Evolutionary conservation across 2,888 invertebrate species (phyloP).

Genomic region (Nesidiocoris tenuis): DNA sequence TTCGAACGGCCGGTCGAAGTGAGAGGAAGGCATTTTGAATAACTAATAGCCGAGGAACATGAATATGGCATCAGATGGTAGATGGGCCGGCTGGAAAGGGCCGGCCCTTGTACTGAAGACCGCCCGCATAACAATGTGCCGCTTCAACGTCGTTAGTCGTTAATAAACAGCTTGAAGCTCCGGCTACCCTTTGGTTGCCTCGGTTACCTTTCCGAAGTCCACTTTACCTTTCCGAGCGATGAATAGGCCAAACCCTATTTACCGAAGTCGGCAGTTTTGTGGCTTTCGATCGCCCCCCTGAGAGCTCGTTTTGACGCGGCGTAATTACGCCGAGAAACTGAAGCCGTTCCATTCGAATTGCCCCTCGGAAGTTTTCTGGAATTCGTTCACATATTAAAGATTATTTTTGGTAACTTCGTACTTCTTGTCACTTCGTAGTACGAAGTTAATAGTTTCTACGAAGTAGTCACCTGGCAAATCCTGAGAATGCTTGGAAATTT

Average conservation of each 20-base stretch:
- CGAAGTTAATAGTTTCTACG: too few species aligned
- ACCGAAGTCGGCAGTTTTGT: background rate
- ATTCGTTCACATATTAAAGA: too few species aligned
- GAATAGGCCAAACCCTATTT: background rate
- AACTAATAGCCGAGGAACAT: constrained; percentile 28
- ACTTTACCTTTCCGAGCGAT: background rate
- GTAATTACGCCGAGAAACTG: too few species aligned
- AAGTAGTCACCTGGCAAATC: too few species aligned
- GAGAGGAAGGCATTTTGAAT: constrained; percentile 21
- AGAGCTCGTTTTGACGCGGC: too few species aligned
- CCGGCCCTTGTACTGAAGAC: constrained; percentile 34
- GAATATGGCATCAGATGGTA: constrained; percentile 24
- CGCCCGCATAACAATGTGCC: constrained; percentile 31
- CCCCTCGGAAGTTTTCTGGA: too few species aligned
- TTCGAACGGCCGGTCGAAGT: background rate
- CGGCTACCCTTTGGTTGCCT: too few species aligned
- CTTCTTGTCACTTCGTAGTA: too few species aligned
- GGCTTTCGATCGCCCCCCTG: background rate
- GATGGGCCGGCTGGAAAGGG: constrained; percentile 3
- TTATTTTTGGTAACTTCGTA: too few species aligned
- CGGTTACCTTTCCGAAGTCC: background rate
- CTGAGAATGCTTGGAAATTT: too few species aligned
- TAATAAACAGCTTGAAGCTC: constrained; percentile 34
- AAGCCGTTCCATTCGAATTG: too few species aligned
- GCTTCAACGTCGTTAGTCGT: constrained; percentile 33